Conservation (phyloP, 1,140 invertebrate species). For the Lepidurus arcticus region DNA sequence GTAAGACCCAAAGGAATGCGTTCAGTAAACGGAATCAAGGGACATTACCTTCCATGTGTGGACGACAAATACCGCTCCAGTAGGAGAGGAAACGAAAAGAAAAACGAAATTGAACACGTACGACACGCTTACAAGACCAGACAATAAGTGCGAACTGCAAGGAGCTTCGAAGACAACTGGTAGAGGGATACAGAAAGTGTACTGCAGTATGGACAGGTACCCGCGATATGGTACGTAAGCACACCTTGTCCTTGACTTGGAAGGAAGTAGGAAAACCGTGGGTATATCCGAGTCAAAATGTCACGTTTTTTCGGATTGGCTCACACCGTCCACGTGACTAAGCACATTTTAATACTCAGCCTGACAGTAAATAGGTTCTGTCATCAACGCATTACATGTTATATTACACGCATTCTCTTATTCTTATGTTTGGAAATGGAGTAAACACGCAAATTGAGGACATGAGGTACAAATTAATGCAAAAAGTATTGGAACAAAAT, state of each 20-base stretch:
- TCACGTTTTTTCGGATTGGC: no score
- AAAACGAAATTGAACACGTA: neutral
- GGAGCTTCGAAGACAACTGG: neutral
- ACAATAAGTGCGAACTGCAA: neutral
- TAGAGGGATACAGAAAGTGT: neutral
- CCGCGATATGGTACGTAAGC: neutral
- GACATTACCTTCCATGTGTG: neutral
- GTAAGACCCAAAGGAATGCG: neutral
- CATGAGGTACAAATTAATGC: no score
- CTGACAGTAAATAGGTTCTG: no score
- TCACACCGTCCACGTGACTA: no score
- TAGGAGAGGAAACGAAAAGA: neutral
- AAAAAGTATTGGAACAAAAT: no score
- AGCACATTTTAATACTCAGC: no score
- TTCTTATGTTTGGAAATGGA: no score
- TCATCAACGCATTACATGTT: no score
- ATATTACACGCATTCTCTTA: no score
- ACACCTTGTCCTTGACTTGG: conserved; percentile 1
- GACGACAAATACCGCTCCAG: neutral
- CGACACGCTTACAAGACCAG: neutral
- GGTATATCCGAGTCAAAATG: neutral
- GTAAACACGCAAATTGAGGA: no score
- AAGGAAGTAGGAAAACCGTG: neutral
- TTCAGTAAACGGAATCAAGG: neutral
- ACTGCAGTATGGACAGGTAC: neutral